These are phyloP conservation scores for Pterocles burchelli DNA, from an alignment of 2,113 vertebrate species.

Conservation along the genomic window DNA sequence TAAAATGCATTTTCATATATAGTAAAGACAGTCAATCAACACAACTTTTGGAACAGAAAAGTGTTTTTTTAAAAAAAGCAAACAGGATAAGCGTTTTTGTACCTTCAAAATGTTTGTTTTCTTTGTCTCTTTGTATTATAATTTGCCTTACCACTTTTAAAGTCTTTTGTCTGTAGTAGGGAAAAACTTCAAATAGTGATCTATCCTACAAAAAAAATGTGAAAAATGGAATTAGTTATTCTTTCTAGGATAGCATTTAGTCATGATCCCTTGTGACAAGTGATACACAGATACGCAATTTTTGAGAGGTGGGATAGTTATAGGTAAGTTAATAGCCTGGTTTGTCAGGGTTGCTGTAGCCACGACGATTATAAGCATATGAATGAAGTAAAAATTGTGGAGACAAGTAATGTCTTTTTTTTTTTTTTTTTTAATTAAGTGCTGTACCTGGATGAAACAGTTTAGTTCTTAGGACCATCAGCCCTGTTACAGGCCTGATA, in stretches of 20 bases:
- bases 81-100: neutral
- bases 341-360: neutral
- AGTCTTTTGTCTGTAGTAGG: neutral
- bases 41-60: neutral
- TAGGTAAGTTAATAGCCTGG: neutral
- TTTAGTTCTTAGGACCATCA: neutral
- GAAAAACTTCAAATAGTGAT: neutral
- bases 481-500: neutral
- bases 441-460: neutral
- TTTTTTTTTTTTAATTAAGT: neutral
- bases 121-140: neutral
- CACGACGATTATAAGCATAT: neutral
- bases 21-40: neutral
- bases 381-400: neutral
- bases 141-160: neutral
- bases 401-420: neutral
- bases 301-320: neutral
- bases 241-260: neutral
- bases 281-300: neutral
- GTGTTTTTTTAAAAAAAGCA: neutral
- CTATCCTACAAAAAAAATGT: neutral
- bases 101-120: neutral
- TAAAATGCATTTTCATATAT: slow-evolving; percentile 50
- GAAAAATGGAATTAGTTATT: neutral
- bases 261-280: neutral